These are phyloP conservation scores for Brachystomella parvula DNA, from an alignment of 1,140 invertebrate genomes.

Conservation along the genomic window DNA sequence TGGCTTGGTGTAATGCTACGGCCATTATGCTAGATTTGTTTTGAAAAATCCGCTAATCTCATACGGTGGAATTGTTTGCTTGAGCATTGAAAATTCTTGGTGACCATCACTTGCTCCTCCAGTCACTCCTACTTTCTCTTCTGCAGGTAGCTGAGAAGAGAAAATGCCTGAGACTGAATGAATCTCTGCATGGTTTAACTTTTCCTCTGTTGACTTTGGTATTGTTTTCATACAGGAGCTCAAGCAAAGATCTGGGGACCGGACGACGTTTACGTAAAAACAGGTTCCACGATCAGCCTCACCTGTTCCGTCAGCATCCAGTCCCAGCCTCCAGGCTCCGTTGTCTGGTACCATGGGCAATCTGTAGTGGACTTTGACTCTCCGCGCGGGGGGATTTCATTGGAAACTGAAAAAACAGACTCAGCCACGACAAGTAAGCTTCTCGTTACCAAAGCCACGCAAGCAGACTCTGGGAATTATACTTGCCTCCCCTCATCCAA, in stretches of 20 bases:
- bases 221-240: conserved; percentile 55
- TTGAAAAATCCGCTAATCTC: background rate
- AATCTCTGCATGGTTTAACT: too few species aligned
- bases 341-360: conserved; percentile 71
- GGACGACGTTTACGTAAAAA: conserved; percentile 80
- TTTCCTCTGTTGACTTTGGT: too few species aligned
- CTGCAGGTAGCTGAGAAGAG: too few species aligned
- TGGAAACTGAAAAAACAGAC: conserved; percentile 85
- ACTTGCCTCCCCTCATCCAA: conserved; percentile 79
- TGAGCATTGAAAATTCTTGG: too few species aligned
- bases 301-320: conserved; percentile 80
- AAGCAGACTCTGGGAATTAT: conserved; percentile 70
- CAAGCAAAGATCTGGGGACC: conserved; percentile 75
- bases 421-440: conserved; percentile 78
- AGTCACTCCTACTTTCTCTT: too few species aligned
- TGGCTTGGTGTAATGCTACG: background rate
- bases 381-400: conserved; percentile 70
- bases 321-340: conserved; percentile 68
- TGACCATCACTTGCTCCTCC: too few species aligned
- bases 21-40: background rate
- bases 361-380: conserved; percentile 77
- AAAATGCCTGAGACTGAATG: too few species aligned
- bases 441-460: conserved; percentile 72
- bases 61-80: background rate
- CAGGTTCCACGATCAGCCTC: conserved; percentile 79